A percentile compares a stretch with the other conserved stretches of the same genome.
Conservation (phyloP, 2,888 invertebrate species). For the Ennomos fuscantarius region DNA sequence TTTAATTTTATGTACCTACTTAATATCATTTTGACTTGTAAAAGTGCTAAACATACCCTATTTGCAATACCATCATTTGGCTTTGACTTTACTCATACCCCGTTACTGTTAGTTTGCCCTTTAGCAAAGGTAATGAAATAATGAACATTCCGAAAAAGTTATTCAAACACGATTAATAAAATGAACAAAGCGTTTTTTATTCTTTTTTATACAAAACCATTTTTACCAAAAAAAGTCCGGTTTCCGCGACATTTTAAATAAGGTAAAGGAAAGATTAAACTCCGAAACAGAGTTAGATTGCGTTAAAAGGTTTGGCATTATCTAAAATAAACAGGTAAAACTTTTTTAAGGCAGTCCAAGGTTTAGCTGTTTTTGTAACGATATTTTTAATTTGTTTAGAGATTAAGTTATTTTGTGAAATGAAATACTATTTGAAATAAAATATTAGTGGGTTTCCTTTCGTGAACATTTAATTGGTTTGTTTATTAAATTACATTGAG, state of each 20-base stretch:
- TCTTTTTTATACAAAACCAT: constrained; percentile 28
- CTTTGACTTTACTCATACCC: too few species aligned
- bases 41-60: too few species aligned
- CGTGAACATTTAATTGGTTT: too few species aligned
- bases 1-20: too few species aligned
- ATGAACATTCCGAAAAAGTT: constrained; percentile 4
- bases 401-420: too few species aligned
- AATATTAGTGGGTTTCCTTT: too few species aligned
- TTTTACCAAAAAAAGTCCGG: constrained; percentile 6
- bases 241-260: constrained; percentile 25
- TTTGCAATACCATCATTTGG: too few species aligned
- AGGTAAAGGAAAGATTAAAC: constrained; percentile 19
- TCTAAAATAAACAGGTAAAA: constrained; percentile 25
- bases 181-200: constrained; percentile 19
- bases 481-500: too few species aligned
- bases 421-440: too few species aligned
- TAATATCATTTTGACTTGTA: too few species aligned
- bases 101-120: too few species aligned
- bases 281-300: constrained; percentile 18
- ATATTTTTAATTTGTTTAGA: constrained; percentile 1
- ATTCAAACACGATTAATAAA: constrained; percentile 14
- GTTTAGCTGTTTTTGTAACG: constrained; percentile 1
- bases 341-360: constrained; percentile 8
- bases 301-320: constrained; percentile 23
- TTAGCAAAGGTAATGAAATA: too few species aligned